Percentiles rank a stretch among this genome's conserved stretches.
These are phyloP conservation scores for Chelonus insularis DNA, from an alignment of 1,140 invertebrate species.

Conservation along the genomic window DNA sequence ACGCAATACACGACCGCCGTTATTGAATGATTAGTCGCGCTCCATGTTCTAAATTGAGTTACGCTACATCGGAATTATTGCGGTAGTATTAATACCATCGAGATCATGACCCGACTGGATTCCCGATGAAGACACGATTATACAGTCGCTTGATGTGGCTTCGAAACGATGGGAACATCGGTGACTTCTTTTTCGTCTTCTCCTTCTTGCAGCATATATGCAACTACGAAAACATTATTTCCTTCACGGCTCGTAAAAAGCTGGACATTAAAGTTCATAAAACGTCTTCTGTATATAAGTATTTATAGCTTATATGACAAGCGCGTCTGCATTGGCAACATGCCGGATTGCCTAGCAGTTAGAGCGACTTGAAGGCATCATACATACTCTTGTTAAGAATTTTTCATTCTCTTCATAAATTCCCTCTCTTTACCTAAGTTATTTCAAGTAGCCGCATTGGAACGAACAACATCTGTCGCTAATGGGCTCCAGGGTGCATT, in stretches of 20 bases:
- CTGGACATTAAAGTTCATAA: conserved; percentile 28
- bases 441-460: conserved; percentile 33
- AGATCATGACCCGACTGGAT: conserved; percentile 5
- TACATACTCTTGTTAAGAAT: conserved; percentile 6
- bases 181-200: no score
- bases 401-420: conserved; percentile 22
- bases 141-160: no score
- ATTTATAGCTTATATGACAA: conserved; percentile 29
- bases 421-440: conserved; percentile 35
- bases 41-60: conserved; percentile 25
- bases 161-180: no score
- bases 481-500: conserved; percentile 30
- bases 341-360: conserved; percentile 25
- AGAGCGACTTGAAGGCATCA: background rate
- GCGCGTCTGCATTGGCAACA: conserved; percentile 26
- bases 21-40: conserved; percentile 31
- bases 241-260: conserved; percentile 26
- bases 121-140: background rate
- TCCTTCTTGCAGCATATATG: no score
- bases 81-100: conserved; percentile 19
- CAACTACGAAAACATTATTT: conserved; percentile 25
- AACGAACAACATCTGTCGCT: conserved; percentile 41
- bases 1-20: conserved; percentile 17
- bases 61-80: conserved; percentile 24
- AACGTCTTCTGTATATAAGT: conserved; percentile 6